A percentile compares a stretch with the other conserved stretches of the same genome.
phyloP scores from a whole-genome alignment of 2,888 invertebrate species.

The Chaetogeoica ovagalla region DNA sequence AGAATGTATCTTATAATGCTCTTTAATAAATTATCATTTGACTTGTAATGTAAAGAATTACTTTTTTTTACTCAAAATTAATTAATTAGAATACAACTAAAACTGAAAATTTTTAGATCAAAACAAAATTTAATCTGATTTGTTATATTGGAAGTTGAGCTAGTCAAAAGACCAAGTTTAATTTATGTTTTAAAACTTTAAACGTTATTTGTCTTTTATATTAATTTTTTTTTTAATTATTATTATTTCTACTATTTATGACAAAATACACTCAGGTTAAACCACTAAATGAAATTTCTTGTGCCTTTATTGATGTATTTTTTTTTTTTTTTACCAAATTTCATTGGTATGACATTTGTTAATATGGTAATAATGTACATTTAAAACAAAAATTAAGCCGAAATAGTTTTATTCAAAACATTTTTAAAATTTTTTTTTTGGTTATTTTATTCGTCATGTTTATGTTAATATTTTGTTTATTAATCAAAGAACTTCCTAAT shows the following conservation, averaged over 20 bases:
- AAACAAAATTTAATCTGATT: slow-evolving; percentile 42
- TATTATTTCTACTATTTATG: background rate
- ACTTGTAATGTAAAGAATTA: slow-evolving; percentile 40
- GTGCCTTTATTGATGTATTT: slow-evolving; percentile 43
- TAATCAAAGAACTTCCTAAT: slow-evolving; percentile 53
- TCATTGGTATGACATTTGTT: slow-evolving; percentile 29
- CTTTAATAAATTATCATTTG: slow-evolving; percentile 24
- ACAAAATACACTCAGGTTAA: slow-evolving; percentile 22
- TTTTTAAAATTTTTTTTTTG: background rate
- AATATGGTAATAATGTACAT: slow-evolving; percentile 44
- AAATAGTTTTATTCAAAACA: slow-evolving; percentile 23
- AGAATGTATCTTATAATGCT: slow-evolving; percentile 43
- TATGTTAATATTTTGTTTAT: slow-evolving; percentile 47
- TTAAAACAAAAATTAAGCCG: slow-evolving; percentile 32
- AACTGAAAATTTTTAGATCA: slow-evolving; percentile 43
- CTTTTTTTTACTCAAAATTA: slow-evolving; percentile 29
- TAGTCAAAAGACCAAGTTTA: slow-evolving; percentile 46
- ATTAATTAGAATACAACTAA: slow-evolving; percentile 31
- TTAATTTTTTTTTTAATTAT: slow-evolving; percentile 34
- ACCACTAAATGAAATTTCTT: slow-evolving; percentile 36
- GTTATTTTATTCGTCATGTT: slow-evolving; percentile 33
- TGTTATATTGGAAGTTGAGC: slow-evolving; percentile 25
- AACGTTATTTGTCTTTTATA: slow-evolving; percentile 46
- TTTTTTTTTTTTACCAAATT: slow-evolving; percentile 38
- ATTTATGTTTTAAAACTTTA: slow-evolving; percentile 39